Evolutionary conservation across 2,888 invertebrate species (phyloP), one percentile per base, ranked within the genome.

Genomic region (Drosophila tripunctata): DNA sequence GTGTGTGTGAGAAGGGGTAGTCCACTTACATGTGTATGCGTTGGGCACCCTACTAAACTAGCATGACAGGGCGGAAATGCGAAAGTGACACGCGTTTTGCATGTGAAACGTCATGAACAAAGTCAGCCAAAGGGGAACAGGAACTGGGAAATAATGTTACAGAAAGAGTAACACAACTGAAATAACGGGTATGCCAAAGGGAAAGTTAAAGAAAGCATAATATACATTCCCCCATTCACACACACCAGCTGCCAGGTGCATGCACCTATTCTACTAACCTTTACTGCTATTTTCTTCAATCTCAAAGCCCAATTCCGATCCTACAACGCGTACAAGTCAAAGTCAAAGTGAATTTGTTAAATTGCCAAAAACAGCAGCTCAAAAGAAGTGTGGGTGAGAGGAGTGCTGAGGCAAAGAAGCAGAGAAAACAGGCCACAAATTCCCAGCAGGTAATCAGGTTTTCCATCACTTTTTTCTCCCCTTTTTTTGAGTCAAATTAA

Each of bases 41-140:
- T 73, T 48, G 45, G 43, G 55, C 52, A 21, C 47, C 52, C 62
- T 58, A 68, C 77, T 76, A 85, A 88, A 85, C 86, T 83, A 81
- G 76, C 81, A 82, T 87, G 87, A 88, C 88, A 88, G 77, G 75
- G 52, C 87, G 87, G 77, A 88, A 88, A 80, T 80, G 74, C 72
- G 87, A 76, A 81, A 82, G 83, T 85, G 88, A 88, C 88, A 87
- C 88, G 88, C 87, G 86, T 85, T 88, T 87, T 85, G 83, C 86
- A 85, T 88, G 85, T 87, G 84, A 82, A 87, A 84, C 82, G 85
- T 87, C 82, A 84, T 60, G 87, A 82, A 85, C 78, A 87, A 81
- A 72, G 74, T 69, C 15, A 43, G 40, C 38, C 58, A 54, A 58
- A 56, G 24, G 24, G 17, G 3, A 24, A 15, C 15, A 22, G 24